A percentile compares a stretch with the other conserved stretches of the same genome.
Conservation (phyloP, 2,113 vertebrate genomes). For the Phrynocephalus versicolor region DNA sequence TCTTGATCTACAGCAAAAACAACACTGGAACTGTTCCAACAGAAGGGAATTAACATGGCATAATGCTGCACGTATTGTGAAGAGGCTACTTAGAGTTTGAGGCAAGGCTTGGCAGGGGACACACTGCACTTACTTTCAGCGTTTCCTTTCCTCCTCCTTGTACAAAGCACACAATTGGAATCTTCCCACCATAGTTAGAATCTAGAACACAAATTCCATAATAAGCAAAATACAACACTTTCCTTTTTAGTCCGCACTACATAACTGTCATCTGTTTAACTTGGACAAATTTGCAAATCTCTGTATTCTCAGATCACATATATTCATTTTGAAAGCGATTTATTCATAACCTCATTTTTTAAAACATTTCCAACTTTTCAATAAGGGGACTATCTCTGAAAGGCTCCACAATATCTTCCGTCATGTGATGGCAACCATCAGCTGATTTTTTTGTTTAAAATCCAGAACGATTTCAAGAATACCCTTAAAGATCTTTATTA, state of each 20-base stretch:
- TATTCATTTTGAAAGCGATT: neutral
- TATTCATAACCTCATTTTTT: too few relatives aligned
- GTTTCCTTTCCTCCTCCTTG: slow-evolving; percentile 82
- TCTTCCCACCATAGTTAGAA: slow-evolving; percentile 82
- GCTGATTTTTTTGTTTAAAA: neutral
- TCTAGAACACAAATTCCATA: slow-evolving; percentile 61
- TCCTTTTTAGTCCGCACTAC: neutral
- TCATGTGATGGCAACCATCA: neutral
- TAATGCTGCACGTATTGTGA: neutral
- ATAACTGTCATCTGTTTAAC: neutral
- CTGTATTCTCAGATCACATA: neutral
- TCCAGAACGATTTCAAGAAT: neutral
- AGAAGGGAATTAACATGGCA: neutral
- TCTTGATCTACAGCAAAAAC: neutral
- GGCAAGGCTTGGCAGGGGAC: neutral
- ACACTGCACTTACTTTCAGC: slow-evolving; percentile 73
- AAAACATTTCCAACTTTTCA: neutral
- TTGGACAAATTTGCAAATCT: neutral
- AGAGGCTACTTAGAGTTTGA: neutral
- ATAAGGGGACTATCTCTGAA: neutral
- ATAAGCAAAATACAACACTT: neutral
- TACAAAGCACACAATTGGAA: slow-evolving; percentile 82
- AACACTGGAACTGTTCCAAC: neutral
- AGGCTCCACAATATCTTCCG: neutral
- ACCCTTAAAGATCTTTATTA: neutral